Conservation (phyloP, 1,140 invertebrate species). For the Heliconius hewitsoni region DNA sequence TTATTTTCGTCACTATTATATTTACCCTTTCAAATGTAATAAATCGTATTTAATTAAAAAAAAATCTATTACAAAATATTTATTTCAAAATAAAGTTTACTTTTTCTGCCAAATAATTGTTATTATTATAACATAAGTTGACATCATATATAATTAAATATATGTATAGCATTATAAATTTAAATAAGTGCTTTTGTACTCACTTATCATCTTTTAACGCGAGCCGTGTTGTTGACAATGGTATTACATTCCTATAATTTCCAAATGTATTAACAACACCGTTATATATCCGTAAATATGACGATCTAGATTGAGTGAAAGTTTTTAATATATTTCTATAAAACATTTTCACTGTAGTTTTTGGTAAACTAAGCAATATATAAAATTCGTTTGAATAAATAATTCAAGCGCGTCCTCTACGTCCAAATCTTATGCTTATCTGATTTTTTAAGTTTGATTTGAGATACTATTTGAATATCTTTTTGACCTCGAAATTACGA, state of each 20-base stretch:
- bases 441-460: neutral
- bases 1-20: too few relatives aligned
- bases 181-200: slow-evolving; percentile 41
- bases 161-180: neutral
- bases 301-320: slow-evolving; percentile 48
- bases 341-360: slow-evolving; percentile 52
- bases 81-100: neutral
- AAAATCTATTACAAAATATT: neutral
- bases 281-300: slow-evolving; percentile 58
- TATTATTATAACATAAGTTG: neutral
- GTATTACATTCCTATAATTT: slow-evolving; percentile 57
- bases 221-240: slow-evolving; percentile 59
- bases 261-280: slow-evolving; percentile 52
- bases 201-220: slow-evolving; percentile 69
- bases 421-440: slow-evolving; percentile 30
- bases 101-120: neutral
- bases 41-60: neutral
- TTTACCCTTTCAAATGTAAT: too few relatives aligned
- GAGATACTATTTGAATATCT: slow-evolving; percentile 26
- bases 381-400: slow-evolving; percentile 16
- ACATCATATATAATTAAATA: neutral
- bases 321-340: slow-evolving; percentile 55
- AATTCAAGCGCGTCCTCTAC: slow-evolving; percentile 24
- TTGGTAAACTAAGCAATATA: neutral
- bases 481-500: slow-evolving; percentile 31